These are phyloP conservation scores for Emydocephalus ijimae DNA, from an alignment of 2,113 vertebrate genomes.

Conservation along the genomic window DNA sequence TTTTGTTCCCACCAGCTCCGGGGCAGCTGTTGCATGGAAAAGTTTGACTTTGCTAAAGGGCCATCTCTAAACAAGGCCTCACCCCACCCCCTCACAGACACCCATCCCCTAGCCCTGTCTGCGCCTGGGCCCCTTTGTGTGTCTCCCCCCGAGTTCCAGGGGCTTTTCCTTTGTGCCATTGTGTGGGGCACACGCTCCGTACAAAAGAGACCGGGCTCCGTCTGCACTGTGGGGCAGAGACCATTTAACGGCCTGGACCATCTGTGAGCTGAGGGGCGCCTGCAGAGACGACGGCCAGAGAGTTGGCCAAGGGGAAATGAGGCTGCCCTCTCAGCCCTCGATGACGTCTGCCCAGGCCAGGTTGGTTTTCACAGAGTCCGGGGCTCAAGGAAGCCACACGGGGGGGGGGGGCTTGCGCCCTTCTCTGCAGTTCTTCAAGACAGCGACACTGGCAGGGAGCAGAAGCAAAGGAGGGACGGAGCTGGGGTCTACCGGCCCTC, in stretches of 20 bases:
- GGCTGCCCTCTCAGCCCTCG: not conserved
- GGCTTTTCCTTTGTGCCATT: not conserved
- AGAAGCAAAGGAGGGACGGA: not conserved
- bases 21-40: not conserved
- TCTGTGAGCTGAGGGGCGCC: not conserved
- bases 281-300: not conserved
- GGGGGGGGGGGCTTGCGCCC: not conserved
- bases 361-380: not conserved
- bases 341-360: not conserved
- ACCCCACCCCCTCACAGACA: not conserved
- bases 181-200: not conserved
- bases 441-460: not conserved
- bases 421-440: not conserved
- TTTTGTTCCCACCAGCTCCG: not conserved
- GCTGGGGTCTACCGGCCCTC: not conserved
- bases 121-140: not conserved
- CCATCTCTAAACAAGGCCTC: not conserved
- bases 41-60: conserved; percentile 2
- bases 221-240: not conserved
- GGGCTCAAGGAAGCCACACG: not conserved
- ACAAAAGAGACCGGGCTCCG: not conserved
- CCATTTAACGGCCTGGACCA: not conserved
- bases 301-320: not conserved
- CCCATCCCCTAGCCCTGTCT: not conserved
- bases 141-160: not conserved